phyloP scores from a whole-genome alignment of 2,888 invertebrate genomes.

The Nephrotoma guestfalica region DNA sequence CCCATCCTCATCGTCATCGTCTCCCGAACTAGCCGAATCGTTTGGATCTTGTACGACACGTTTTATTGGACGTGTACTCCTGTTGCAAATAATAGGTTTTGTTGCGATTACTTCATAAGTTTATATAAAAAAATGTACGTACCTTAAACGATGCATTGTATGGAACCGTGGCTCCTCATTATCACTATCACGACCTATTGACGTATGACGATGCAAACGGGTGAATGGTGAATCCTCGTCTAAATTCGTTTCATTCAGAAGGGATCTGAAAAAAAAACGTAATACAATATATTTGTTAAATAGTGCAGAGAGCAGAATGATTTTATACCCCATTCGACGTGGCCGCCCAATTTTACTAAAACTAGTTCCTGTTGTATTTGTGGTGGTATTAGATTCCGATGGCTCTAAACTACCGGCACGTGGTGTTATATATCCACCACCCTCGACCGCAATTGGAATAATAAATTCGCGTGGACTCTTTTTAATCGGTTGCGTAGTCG shows the following conservation, averaged over 20 bases:
- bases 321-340: conserved; percentile 49
- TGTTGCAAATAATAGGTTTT: conserved; percentile 17
- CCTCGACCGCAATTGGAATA: conserved; percentile 86
- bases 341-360: conserved; percentile 35
- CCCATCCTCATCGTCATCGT: conserved; percentile 79
- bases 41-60: conserved; percentile 44
- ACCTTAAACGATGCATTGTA: conserved; percentile 52
- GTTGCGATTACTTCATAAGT: background rate
- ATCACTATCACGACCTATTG: conserved; percentile 42
- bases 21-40: conserved; percentile 77
- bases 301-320: background rate
- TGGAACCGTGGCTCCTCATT: conserved; percentile 35
- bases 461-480: conserved; percentile 84
- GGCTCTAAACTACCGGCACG: conserved; percentile 62
- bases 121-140: conserved; percentile 8
- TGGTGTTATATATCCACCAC: conserved; percentile 57
- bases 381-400: conserved; percentile 43
- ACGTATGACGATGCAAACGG: conserved; percentile 40
- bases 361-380: conserved; percentile 35
- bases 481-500: conserved; percentile 52
- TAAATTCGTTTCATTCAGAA: conserved; percentile 54
- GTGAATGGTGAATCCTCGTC: conserved; percentile 50
- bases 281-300: background rate
- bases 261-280: conserved; percentile 33
- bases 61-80: conserved; percentile 53